Conservation (phyloP, 1,140 invertebrate species). For the Sitophilus oryzae region DNA sequence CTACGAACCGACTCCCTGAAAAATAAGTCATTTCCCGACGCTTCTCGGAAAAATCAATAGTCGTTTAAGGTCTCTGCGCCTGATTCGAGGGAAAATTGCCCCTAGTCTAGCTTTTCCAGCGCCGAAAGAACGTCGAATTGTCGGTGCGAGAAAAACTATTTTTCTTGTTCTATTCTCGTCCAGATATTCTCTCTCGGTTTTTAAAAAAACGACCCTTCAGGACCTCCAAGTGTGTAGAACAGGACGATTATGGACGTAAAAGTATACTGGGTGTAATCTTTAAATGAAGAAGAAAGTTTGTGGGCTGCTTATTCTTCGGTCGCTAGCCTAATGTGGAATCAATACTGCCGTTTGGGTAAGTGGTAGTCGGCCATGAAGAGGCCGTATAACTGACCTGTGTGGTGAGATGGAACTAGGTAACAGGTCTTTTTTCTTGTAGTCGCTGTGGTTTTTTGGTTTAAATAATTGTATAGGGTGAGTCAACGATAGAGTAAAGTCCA, state of each 20-base stretch:
- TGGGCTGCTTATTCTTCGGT: conserved; percentile 10
- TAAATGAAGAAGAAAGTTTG: neutral
- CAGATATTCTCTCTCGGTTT: too few relatives aligned
- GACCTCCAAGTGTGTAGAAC: too few relatives aligned
- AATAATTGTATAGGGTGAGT: too few relatives aligned
- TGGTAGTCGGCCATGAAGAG: conserved; percentile 8
- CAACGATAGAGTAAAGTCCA: too few relatives aligned
- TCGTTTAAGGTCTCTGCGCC: conserved; percentile 22
- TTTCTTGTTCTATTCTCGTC: too few relatives aligned
- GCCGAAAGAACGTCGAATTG: too few relatives aligned
- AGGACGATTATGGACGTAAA: neutral
- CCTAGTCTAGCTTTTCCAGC: conserved; percentile 20
- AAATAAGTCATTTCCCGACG: conserved; percentile 25
- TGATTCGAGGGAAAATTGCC: conserved; percentile 12
- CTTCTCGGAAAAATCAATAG: conserved; percentile 27
- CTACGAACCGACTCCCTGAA: conserved; percentile 1
- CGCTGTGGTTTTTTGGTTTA: too few relatives aligned
- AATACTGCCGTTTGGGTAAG: conserved; percentile 26
- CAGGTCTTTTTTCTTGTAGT: conserved; percentile 13
- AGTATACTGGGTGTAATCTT: neutral
- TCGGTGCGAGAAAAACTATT: too few relatives aligned
- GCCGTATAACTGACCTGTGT: conserved; percentile 25
- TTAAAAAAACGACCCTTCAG: too few relatives aligned
- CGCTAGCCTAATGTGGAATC: conserved; percentile 27
- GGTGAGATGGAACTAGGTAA: conserved; percentile 3